Base-by-base conservation (phyloP, 2,113 vertebrate genomes). In the Herpetotheres cachinnans region DNA sequence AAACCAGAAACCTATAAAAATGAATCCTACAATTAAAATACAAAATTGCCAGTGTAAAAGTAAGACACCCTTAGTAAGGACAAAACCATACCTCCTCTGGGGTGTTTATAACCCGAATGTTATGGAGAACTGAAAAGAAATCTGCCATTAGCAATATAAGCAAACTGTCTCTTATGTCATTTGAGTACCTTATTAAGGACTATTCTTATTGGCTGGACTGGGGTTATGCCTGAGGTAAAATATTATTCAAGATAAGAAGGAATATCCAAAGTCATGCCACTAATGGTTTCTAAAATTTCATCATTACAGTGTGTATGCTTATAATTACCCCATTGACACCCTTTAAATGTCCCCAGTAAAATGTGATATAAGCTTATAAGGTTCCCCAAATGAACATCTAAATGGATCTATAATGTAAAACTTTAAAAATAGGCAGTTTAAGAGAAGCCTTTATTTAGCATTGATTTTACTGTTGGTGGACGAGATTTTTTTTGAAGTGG, bases 261-360 rank as follows among this genome's bases (percentile, higher is more conserved):
- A 77, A 50, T 82, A 91, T 36, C 58, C 21, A 58, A 95, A 80
- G 17, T 69, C 24, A 25, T 40, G 14, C 11, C 13, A 32, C 44
- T 82, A 81, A 74, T 85, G 59, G 66, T 76, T 94, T 87, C 83
- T 97, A 65, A 91, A 86, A 54, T 91, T 54, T 85, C 84, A 89
- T 46, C 9, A 9, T 72, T 88, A 40, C 26, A 19, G 9, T 30
- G 11, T 59, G 15, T 46, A n/a, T 78, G 47, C 26, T 87, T 94
- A 70, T 80, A 91, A 84, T 93, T 89, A 72, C 25, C 15, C 27
- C 44, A 38, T 0, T 65, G 70, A 58, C 66, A 93, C 58, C 58
- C 73, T 89, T 94, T 95, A 94, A 96, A 95, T 85, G 29, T 87
- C 38, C 47, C 18, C 29, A 66, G 49, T 96, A 92, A 95, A 97